A percentile compares a stretch with the other conserved stretches of the same genome.
Conservation (phyloP, 2,113 vertebrate species). For the Centropus bengalensis region DNA sequence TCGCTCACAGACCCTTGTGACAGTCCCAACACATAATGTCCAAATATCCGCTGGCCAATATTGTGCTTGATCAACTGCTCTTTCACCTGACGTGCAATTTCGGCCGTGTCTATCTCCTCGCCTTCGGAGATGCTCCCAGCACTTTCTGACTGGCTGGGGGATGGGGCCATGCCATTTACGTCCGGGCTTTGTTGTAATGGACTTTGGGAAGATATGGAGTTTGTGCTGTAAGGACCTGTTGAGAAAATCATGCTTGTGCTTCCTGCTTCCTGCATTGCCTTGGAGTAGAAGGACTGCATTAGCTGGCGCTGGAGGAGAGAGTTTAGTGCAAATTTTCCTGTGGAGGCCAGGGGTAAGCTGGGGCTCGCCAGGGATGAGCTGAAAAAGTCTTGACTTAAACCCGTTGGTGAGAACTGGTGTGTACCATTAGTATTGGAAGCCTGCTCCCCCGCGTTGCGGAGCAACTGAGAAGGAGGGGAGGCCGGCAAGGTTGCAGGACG, state of each 20-base stretch:
- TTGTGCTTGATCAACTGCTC: slow-evolving; percentile 99
- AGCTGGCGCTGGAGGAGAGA: slow-evolving; percentile 97
- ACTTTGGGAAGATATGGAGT: slow-evolving; percentile 92
- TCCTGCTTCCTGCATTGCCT: slow-evolving; percentile 96
- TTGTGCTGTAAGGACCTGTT: slow-evolving; percentile 91
- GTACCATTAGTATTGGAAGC: slow-evolving; percentile 93
- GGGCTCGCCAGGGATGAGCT: slow-evolving; percentile 87
- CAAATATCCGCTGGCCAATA: slow-evolving; percentile 96
- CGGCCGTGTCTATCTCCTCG: slow-evolving; percentile 95
- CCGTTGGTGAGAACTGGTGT: slow-evolving; percentile 93
- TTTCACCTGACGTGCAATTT: slow-evolving; percentile 96
- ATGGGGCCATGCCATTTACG: slow-evolving; percentile 90
- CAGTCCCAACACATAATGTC: slow-evolving; percentile 96
- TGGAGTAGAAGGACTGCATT: slow-evolving; percentile 98
- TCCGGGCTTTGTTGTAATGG: slow-evolving; percentile 91
- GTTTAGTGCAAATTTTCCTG: slow-evolving; percentile 97
- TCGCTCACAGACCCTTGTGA: slow-evolving; percentile 97
- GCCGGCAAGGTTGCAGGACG: slow-evolving; percentile 88
- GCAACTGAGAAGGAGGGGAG: slow-evolving; percentile 89
- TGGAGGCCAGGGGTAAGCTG: slow-evolving; percentile 90
- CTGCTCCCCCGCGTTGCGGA: slow-evolving; percentile 87
- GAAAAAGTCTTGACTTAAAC: slow-evolving; percentile 97
- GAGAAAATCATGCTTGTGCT: slow-evolving; percentile 93
- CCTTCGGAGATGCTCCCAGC: slow-evolving; percentile 89
- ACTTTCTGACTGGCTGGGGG: slow-evolving; percentile 93